phyloP scores from a whole-genome alignment of 2,888 invertebrate genomes.

The Cephus pygmeus region DNA sequence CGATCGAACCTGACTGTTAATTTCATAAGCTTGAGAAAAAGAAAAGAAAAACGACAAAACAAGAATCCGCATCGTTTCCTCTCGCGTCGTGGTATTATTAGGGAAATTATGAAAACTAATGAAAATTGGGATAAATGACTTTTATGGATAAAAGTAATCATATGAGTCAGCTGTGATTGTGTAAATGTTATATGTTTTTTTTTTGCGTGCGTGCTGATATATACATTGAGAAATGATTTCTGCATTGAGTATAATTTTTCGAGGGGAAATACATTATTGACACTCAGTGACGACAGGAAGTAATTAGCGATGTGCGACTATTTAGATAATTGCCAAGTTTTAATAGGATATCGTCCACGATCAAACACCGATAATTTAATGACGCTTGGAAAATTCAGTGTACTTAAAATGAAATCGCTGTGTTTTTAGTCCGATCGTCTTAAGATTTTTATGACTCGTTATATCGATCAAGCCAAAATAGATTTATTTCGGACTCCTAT shows the following conservation, averaged over 20 bases:
- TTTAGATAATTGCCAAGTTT: neutral
- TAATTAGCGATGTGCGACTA: neutral
- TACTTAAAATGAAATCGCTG: neutral
- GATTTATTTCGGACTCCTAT: neutral
- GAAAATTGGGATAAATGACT: slow-evolving; percentile 1
- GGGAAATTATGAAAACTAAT: neutral
- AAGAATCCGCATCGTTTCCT: neutral
- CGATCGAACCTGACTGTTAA: neutral
- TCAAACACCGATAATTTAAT: neutral
- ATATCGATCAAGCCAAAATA: neutral
- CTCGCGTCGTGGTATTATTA: neutral
- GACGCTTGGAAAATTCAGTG: neutral
- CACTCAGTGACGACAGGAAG: neutral
- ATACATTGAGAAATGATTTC: neutral
- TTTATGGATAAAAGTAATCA: slow-evolving; percentile 23
- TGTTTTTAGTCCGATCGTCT: neutral
- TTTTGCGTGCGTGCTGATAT: neutral
- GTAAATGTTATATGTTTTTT: slow-evolving; percentile 36
- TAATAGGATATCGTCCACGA: neutral
- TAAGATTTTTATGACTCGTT: neutral
- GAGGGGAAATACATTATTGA: neutral
- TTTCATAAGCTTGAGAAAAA: neutral
- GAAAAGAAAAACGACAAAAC: neutral
- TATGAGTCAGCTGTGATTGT: slow-evolving; percentile 45
- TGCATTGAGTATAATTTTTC: neutral